These are phyloP conservation scores for Syngnathus scovelli DNA, from an alignment of 2,113 vertebrate species.

Conservation along the genomic window DNA sequence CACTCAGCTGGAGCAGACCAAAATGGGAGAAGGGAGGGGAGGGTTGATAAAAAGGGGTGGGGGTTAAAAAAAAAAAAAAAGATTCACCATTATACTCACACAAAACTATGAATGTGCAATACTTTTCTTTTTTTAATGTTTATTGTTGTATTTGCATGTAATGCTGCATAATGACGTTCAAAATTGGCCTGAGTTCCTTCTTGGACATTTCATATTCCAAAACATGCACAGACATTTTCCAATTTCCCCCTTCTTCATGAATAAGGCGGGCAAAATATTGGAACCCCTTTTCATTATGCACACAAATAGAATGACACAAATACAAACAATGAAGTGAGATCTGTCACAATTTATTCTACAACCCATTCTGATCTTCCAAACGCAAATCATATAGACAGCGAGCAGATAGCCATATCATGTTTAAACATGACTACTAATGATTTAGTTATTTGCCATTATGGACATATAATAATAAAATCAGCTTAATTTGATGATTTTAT, in stretches of 20 bases:
- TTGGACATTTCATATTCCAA: neutral
- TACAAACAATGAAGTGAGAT: slow-evolving; percentile 18
- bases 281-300: neutral
- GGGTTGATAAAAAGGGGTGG: neutral
- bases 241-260: neutral
- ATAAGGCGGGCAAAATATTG: neutral
- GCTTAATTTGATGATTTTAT: neutral
- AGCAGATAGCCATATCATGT: slow-evolving; percentile 1
- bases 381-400: slow-evolving; percentile 15
- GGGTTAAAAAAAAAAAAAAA: slow-evolving; percentile 9
- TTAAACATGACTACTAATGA: neutral
- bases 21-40: slow-evolving; percentile 11
- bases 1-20: slow-evolving; percentile 32
- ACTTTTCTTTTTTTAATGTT: no score
- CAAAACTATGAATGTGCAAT: no score
- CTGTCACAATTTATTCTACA: slow-evolving; percentile 61
- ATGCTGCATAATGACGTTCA: no score
- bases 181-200: no score
- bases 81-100: slow-evolving; percentile 6
- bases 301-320: neutral
- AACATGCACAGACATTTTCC: neutral
- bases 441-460: neutral
- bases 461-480: neutral
- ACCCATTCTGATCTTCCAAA: slow-evolving; percentile 36
- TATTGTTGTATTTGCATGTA: no score